These are phyloP conservation scores for Pelecanus crispus DNA, from an alignment of 2,113 vertebrate genomes.

Conservation along the genomic window DNA sequence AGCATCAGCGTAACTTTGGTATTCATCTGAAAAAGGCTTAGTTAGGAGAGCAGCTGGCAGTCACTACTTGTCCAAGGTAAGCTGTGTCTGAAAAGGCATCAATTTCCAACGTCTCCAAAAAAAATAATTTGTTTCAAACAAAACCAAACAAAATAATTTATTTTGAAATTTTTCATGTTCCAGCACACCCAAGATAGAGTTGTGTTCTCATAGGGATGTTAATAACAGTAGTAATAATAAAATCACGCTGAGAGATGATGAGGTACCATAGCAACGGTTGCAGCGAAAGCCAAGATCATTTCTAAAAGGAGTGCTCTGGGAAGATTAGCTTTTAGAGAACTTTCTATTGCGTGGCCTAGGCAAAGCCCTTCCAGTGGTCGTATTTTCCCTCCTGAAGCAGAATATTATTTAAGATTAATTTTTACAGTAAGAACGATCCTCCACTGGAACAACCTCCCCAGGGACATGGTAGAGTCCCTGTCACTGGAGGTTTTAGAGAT, in stretches of 20 bases:
- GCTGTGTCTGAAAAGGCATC: neutral
- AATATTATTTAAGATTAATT: neutral
- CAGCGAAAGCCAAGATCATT: neutral
- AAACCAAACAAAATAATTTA: neutral
- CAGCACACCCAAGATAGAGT: neutral
- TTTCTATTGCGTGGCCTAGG: neutral
- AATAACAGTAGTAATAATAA: neutral
- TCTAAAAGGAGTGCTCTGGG: neutral
- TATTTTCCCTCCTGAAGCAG: neutral
- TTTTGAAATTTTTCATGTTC: neutral
- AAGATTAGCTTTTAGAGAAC: neutral
- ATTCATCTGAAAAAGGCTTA: neutral
- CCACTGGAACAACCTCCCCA: neutral
- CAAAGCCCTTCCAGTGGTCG: neutral
- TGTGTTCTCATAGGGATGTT: neutral
- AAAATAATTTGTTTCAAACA: neutral
- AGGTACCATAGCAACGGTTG: neutral
- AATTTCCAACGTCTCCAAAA: neutral
- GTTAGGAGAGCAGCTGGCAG: neutral
- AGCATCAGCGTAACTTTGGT: slow-evolving; percentile 28
- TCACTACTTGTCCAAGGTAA: neutral
- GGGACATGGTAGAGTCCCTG: no score
- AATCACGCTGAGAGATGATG: neutral
- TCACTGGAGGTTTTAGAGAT: neutral
- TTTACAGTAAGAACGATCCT: neutral